Evolutionary conservation across 2,888 invertebrate genomes (phyloP).

Genomic region (Cosmopolites sordidus): DNA sequence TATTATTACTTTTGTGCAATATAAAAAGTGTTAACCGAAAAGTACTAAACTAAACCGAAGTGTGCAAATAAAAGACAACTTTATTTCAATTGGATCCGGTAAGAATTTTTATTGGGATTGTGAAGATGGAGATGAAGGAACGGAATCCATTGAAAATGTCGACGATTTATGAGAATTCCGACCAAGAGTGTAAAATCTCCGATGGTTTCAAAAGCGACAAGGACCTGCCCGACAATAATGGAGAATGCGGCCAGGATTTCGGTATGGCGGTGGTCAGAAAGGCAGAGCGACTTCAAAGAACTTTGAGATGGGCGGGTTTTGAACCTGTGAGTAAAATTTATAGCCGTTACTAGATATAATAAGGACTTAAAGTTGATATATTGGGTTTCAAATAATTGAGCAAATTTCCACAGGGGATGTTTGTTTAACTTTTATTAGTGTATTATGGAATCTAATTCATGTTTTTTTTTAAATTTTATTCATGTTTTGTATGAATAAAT

Average conservation of each 20-base stretch:
- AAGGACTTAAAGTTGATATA: not conserved
- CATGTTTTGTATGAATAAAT: no score
- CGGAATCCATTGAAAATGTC: not conserved
- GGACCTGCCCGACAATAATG: conserved; percentile 6
- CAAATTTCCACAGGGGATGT: no score
- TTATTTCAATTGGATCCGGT: not conserved
- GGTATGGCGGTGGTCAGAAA: conserved; percentile 50
- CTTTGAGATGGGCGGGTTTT: conserved; percentile 55
- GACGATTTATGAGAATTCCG: conserved; percentile 9
- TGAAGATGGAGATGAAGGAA: conserved; percentile 1
- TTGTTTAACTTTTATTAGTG: no score
- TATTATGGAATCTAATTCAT: no score
- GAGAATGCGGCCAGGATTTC: conserved; percentile 19
- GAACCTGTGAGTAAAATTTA: conserved; percentile 52
- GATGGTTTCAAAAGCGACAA: conserved; percentile 1
- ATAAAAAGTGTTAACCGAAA: no score
- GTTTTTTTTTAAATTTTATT: no score
- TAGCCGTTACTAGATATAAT: conserved; percentile 14
- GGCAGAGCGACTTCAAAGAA: conserved; percentile 54
- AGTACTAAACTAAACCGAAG: no score
- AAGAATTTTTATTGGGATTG: conserved; percentile 4
- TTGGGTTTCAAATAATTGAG: no score
- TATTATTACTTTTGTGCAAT: no score
- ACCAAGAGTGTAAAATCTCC: conserved; percentile 15
- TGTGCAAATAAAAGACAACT: no score